A percentile compares a stretch with the other conserved stretches of the same genome.
Evolutionary conservation across 2,888 invertebrate genomes (phyloP).

Genomic region (Osmoderma eremita): DNA sequence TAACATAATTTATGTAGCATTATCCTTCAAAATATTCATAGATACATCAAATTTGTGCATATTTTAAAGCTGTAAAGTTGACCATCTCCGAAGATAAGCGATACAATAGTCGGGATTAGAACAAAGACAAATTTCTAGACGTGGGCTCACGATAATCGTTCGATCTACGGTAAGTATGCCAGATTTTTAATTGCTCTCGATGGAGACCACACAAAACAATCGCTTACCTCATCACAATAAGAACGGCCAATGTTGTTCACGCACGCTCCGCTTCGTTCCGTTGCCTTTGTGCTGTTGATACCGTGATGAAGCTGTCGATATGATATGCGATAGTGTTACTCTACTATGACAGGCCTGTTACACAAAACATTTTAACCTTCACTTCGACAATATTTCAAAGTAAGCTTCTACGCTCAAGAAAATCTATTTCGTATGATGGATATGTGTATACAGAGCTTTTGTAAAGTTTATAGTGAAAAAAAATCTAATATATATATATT

Average conservation of each 20-base stretch:
- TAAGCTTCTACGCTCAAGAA: neutral
- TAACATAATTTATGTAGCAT: conserved; percentile 21
- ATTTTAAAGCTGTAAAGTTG: conserved; percentile 4
- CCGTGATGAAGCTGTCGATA: conserved; percentile 59
- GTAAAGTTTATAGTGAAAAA: too few species aligned
- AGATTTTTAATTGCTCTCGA: conserved; percentile 41
- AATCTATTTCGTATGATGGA: too few species aligned
- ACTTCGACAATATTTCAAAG: conserved; percentile 34
- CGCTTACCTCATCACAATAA: conserved; percentile 38
- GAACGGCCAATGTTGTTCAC: conserved; percentile 23
- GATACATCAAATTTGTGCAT: conserved; percentile 19
- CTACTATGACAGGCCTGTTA: conserved; percentile 54
- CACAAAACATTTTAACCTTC: conserved; percentile 40
- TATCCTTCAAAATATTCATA: neutral
- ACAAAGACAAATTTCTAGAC: conserved; percentile 30
- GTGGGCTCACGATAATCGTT: conserved; percentile 29
- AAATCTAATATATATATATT: too few species aligned
- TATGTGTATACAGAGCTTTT: too few species aligned
- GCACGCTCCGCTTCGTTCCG: conserved; percentile 26
- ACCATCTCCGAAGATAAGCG: neutral
- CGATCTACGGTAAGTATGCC: conserved; percentile 34
- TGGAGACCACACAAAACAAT: conserved; percentile 43
- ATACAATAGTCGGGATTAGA: conserved; percentile 14
- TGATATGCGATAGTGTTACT: conserved; percentile 57
- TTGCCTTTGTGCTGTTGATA: conserved; percentile 43